A percentile compares a stretch with the other conserved stretches of the same genome.
Conservation (phyloP, 2,113 vertebrate species). For the Antennarius striatus region DNA sequence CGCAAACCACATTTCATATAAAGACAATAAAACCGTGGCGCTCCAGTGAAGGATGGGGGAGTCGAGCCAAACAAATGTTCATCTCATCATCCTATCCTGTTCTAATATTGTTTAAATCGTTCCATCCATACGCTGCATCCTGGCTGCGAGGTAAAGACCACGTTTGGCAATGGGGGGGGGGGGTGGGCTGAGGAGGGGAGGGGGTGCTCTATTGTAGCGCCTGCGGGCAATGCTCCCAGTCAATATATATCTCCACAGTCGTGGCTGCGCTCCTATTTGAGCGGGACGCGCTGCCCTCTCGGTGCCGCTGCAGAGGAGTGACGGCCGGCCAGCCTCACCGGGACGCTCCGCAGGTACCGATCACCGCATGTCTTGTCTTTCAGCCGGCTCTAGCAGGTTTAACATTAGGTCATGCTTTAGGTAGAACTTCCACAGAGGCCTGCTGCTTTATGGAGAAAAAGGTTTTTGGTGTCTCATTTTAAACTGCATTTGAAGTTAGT, state of each 20-base stretch:
- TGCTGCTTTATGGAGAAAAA: neutral
- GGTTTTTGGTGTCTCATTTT: no score
- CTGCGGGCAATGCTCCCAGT: slow-evolving; percentile 77
- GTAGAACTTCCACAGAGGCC: slow-evolving; percentile 7
- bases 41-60: no score
- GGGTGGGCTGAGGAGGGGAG: slow-evolving; percentile 11
- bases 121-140: slow-evolving; percentile 49
- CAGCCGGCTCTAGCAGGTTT: neutral
- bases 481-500: no score
- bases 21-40: no score
- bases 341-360: slow-evolving; percentile 54
- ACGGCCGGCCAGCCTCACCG: slow-evolving; percentile 26
- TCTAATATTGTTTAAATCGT: slow-evolving; percentile 36
- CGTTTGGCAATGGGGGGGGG: slow-evolving; percentile 56
- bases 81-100: no score
- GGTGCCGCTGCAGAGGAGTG: slow-evolving; percentile 61
- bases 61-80: no score
- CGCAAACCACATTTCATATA: no score
- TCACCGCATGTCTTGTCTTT: slow-evolving; percentile 8
- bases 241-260: slow-evolving; percentile 77
- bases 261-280: slow-evolving; percentile 73
- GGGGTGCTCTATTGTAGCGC: slow-evolving; percentile 72
- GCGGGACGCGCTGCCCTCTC: slow-evolving; percentile 59
- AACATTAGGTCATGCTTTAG: neutral
- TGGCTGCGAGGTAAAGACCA: slow-evolving; percentile 65